phyloP scores from a whole-genome alignment of 2,888 invertebrate genomes.

The Torymus aiolomorphi region DNA sequence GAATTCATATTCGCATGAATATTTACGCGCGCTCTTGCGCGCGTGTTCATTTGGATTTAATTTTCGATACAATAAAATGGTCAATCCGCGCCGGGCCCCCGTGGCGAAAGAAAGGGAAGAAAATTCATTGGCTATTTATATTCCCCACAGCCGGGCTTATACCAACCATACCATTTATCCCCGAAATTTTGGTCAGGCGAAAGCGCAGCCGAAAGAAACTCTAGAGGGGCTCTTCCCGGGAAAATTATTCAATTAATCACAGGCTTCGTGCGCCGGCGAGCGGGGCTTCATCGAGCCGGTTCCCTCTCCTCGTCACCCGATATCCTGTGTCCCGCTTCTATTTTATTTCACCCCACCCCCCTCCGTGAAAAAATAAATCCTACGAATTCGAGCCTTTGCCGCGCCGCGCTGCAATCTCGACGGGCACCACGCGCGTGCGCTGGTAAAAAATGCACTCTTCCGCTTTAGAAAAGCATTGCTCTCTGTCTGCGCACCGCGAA shows the following conservation, averaged over 20 bases:
- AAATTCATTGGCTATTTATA: slow-evolving; percentile 28
- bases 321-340: too few relatives aligned
- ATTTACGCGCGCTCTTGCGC: slow-evolving; percentile 29
- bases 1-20: slow-evolving; percentile 33
- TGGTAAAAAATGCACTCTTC: slow-evolving; percentile 9
- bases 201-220: background rate
- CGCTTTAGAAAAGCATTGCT: background rate
- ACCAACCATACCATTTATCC: background rate
- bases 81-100: background rate
- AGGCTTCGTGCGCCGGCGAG: too few relatives aligned
- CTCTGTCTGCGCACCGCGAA: background rate
- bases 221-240: too few relatives aligned
- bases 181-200: background rate
- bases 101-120: background rate
- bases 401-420: too few relatives aligned
- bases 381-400: too few relatives aligned
- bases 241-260: too few relatives aligned
- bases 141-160: background rate
- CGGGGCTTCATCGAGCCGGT: too few relatives aligned
- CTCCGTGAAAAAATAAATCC: too few relatives aligned
- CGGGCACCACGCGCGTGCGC: background rate
- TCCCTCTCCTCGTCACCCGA: too few relatives aligned
- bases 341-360: too few relatives aligned
- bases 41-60: slow-evolving; percentile 1
- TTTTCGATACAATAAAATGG: slow-evolving; percentile 27